Conservation (phyloP, 2,113 vertebrate species). For the Epinephelus lanceolatus region DNA sequence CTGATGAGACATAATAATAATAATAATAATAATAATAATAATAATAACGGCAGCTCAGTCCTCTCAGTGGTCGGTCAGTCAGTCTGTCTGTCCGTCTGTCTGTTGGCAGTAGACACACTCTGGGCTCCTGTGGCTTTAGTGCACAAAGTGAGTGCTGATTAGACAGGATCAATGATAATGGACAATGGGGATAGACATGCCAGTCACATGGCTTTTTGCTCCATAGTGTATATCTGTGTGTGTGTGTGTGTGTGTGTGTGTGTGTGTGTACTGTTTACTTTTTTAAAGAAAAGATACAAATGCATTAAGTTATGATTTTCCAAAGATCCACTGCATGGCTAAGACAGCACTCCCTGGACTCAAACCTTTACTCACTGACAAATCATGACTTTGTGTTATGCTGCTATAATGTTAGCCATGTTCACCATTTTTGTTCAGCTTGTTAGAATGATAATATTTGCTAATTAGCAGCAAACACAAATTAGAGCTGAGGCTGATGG, state of each 20-base stretch:
- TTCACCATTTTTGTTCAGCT: no score
- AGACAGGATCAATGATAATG: constrained; percentile 38
- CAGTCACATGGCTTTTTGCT: constrained; percentile 10
- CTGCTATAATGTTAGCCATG: no score
- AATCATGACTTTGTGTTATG: no score
- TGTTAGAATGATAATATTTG: no score
- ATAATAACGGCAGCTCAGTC: constrained; percentile 22
- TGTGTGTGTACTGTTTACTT: neutral
- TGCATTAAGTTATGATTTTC: neutral
- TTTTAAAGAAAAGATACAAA: neutral
- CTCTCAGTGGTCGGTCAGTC: constrained; percentile 39
- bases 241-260: neutral
- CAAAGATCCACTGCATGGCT: no score
- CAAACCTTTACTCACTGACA: no score
- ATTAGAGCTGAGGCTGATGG: no score
- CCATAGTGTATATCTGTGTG: constrained; percentile 7
- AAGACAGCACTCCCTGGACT: no score
- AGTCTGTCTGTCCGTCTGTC: neutral
- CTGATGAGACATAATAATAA: constrained; percentile 34
- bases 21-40: constrained; percentile 23
- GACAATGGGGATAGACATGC: constrained; percentile 10
- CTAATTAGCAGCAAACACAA: no score
- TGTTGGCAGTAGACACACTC: constrained; percentile 8
- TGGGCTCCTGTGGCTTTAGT: constrained; percentile 15
- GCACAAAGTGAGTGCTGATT: constrained; percentile 38